Evolutionary conservation across 2,113 vertebrate species (phyloP).

Genomic region (Cnemophilus loriae): DNA sequence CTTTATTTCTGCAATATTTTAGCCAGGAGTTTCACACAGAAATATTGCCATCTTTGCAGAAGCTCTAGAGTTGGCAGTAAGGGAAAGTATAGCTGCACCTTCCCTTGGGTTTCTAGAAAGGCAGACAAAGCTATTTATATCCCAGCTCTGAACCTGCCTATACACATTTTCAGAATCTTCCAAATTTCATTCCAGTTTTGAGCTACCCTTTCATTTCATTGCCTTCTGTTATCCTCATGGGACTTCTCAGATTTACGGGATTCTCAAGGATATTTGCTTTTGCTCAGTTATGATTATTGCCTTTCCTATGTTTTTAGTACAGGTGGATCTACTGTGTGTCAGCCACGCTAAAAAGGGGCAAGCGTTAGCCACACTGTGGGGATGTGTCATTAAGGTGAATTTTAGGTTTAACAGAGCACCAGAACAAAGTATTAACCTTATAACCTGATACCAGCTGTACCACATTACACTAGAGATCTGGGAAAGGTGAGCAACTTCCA

Average conservation of each 20-base stretch:
- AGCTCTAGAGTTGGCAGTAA: neutral
- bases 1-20: neutral
- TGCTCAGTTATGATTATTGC: neutral
- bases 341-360: neutral
- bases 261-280: neutral
- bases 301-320: neutral
- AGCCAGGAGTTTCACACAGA: neutral
- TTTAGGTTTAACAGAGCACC: neutral
- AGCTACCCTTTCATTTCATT: neutral
- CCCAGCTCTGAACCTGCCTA: neutral
- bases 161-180: neutral
- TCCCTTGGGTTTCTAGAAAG: neutral
- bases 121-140: slow-evolving; percentile 8
- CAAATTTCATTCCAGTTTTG: neutral
- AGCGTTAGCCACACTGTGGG: neutral
- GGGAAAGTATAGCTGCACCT: neutral
- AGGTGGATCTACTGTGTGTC: neutral
- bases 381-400: neutral
- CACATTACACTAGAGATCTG: neutral
- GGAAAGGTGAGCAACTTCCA: neutral
- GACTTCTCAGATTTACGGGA: neutral
- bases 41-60: neutral
- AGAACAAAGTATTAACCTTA: neutral
- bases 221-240: neutral
- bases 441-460: neutral